Conservation (phyloP, 2,797 vertebrate genomes). For the Pseudotriccus pelzelni region DNA sequence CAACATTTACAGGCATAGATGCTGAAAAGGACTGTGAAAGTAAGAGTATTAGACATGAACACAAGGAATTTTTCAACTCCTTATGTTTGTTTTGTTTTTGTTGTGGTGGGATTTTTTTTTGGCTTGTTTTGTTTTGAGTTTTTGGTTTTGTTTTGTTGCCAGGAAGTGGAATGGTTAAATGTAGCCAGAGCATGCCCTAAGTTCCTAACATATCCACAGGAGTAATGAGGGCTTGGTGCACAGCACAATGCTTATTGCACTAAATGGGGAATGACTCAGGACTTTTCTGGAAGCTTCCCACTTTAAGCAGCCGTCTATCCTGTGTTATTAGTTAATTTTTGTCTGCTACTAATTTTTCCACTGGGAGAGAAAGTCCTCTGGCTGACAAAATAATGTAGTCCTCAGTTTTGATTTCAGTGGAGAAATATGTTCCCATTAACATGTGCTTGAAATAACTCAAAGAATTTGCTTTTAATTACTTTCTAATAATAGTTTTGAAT, state of each 20-base stretch:
- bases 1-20: not conserved
- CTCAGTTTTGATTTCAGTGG: not conserved
- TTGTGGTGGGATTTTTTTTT: not conserved
- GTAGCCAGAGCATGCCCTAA: not conserved
- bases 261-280: not conserved
- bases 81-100: not conserved
- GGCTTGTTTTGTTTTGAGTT: not conserved
- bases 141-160: not conserved
- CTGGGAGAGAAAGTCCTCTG: not conserved
- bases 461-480: constrained; percentile 8
- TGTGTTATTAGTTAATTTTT: not conserved
- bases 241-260: not conserved
- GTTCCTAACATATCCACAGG: not conserved
- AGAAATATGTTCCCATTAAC: not conserved
- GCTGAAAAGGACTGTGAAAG: not conserved
- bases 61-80: not conserved
- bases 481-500: not conserved
- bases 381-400: not conserved
- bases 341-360: not conserved
- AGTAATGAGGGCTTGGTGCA: not conserved
- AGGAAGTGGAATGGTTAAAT: not conserved
- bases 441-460: not conserved
- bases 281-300: not conserved
- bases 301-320: not conserved
- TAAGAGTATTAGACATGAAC: not conserved